phyloP scores from a whole-genome alignment of 37 sponge, comb jelly and placozoan species.

The Diacarnus erythraeanus region DNA sequence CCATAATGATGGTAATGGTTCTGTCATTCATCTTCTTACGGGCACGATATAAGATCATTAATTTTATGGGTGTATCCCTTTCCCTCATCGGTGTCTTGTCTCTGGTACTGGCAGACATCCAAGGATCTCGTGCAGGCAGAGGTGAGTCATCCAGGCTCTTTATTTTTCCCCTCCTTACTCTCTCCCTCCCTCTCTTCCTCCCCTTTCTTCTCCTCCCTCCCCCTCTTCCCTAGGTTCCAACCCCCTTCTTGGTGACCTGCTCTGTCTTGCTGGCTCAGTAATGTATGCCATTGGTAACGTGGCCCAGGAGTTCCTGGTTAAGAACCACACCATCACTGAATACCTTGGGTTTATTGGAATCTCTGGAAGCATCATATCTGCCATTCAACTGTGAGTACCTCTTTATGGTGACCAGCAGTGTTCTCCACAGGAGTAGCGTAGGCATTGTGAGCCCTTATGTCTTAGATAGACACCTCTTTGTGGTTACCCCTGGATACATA shows the following conservation, averaged over 20 bases:
- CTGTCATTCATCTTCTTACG: conserved; percentile 82
- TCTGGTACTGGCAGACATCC: conserved; percentile 70
- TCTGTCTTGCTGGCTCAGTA: conserved; percentile 60
- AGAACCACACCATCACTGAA: conserved; percentile 63
- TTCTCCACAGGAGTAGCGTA: neutral
- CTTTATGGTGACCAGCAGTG: neutral
- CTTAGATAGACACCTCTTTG: too few relatives aligned
- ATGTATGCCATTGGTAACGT: conserved; percentile 83
- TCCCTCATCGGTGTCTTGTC: conserved; percentile 69
- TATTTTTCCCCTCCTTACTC: conserved; percentile 3
- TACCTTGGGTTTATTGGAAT: conserved; percentile 83
- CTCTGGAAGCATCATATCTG: conserved; percentile 64
- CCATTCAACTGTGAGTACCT: conserved; percentile 70
- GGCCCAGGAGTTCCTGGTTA: conserved; percentile 80
- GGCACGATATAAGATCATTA: conserved; percentile 61
- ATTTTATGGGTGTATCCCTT: conserved; percentile 77
- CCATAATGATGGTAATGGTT: conserved; percentile 68
- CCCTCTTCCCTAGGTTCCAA: conserved; percentile 17
- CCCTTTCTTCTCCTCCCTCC: neutral
- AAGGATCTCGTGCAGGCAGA: neutral
- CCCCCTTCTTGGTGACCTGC: conserved; percentile 68
- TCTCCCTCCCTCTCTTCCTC: conserved; percentile 28
- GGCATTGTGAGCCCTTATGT: neutral
- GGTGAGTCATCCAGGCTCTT: conserved; percentile 23
- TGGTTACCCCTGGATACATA: too few relatives aligned